Evolutionary conservation across 2,797 vertebrate genomes (phyloP).

Genomic region (Balearica regulorum): DNA sequence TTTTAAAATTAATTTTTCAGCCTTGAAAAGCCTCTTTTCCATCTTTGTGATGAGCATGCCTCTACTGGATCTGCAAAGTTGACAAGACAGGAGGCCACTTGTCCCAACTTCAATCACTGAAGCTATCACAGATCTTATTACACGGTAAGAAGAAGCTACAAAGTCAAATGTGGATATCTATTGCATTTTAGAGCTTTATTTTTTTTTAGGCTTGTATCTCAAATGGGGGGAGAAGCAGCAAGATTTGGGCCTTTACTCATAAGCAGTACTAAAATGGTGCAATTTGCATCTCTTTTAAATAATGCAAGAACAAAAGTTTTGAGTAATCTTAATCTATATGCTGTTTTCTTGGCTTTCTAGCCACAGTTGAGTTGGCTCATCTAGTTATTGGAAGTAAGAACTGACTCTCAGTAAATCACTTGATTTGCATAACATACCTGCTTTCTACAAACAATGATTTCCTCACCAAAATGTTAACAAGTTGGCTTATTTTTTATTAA

Average conservation of each 20-base stretch:
- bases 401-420: slow-evolving; percentile 36
- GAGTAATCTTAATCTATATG: slow-evolving; percentile 44
- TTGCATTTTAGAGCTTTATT: not conserved
- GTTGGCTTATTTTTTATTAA: not conserved
- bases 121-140: not conserved
- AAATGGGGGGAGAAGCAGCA: not conserved
- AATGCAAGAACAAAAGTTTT: slow-evolving; percentile 40
- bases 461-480: slow-evolving; percentile 16
- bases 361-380: slow-evolving; percentile 29
- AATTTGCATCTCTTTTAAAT: slow-evolving; percentile 52
- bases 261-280: not conserved
- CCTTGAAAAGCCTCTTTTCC: not conserved
- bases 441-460: slow-evolving; percentile 1
- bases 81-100: not conserved
- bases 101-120: not conserved
- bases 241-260: not conserved
- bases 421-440: slow-evolving; percentile 60
- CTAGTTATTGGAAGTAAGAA: slow-evolving; percentile 36
- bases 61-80: not conserved
- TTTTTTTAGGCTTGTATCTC: not conserved
- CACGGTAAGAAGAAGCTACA: not conserved
- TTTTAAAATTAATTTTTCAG: not conserved
- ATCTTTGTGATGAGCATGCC: not conserved
- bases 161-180: not conserved
- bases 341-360: slow-evolving; percentile 58